Evolutionary conservation across 2,888 invertebrate genomes (phyloP), one percentile per base, ranked within the genome.

Genomic region (Panopea generosa): DNA sequence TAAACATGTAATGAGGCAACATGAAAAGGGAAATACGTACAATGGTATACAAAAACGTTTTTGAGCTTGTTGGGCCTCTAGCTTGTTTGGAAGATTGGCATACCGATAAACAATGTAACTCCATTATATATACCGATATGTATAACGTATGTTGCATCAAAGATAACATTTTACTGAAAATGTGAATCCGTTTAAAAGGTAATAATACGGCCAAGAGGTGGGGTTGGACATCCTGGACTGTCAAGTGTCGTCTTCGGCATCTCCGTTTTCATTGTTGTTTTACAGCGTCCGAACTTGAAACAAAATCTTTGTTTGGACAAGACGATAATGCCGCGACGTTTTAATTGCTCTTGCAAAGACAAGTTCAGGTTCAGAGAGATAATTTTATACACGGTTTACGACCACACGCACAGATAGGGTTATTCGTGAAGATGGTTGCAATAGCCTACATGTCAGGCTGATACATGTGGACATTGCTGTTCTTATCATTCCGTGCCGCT

Each of bases 291-390:
- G 72, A 72, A 65, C 69, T 77, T 55, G 75, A 75, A 80, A 75
- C 72, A 70, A 63, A 70, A 75, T 75, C 75, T 75, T 72, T 75
- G 75, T 76, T 75, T 70, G 75, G 73, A 75, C 79, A 59, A 43
- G 53, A 69, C 53, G 73, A 73, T 76, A 80, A 47, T 57, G 57
- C 66, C 50, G 59, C 68, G 79, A 80, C 79, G 56, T 75, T 80
- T 80, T 80, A 72, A 80, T 80, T 75, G 75, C 79, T 66, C 50
- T 67, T 69, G 66, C 72, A 80, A 80, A 72, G 75, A 72, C 55
- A 67, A 73, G 45, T 60, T 38, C 65, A 60, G 72, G 79, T 75
- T 75, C 75, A 72, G 60, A 53, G 66, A 50, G 38, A 61, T 65
- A 61, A 52, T 80, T 33, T 80, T 80, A 80, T 53, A 52, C 43